phyloP scores from a whole-genome alignment of 2,888 invertebrate species.

The Stenodera caucasica region DNA sequence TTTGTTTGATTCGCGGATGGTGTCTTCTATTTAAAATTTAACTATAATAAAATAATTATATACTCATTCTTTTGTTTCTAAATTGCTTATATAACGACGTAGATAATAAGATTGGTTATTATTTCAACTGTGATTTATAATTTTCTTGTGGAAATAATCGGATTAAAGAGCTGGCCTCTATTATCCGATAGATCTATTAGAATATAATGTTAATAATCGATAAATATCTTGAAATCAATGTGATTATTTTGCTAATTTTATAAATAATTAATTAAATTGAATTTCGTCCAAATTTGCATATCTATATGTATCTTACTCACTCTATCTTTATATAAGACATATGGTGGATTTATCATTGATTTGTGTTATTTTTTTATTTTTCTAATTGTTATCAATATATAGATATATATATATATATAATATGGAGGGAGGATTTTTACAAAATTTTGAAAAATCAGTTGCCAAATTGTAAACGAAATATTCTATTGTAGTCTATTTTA shows the following conservation, averaged over 20 bases:
- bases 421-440: neutral
- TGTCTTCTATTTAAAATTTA: no score
- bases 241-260: constrained; percentile 8
- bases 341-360: neutral
- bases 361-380: neutral
- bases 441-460: neutral
- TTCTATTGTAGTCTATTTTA: constrained; percentile 4
- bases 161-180: neutral
- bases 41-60: no score
- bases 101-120: neutral
- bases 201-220: neutral
- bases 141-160: neutral
- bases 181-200: neutral
- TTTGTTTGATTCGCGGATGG: neutral
- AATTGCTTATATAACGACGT: neutral
- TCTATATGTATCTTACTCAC: constrained; percentile 6
- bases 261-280: constrained; percentile 15
- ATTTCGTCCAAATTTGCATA: constrained; percentile 31
- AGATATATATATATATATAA: no score
- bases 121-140: neutral
- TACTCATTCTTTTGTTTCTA: no score
- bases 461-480: constrained; percentile 1
- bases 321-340: neutral
- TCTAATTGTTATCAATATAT: neutral
- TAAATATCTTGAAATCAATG: neutral